phyloP scores from a whole-genome alignment of 2,113 vertebrate genomes.

The Forbesichthys agassizii region DNA sequence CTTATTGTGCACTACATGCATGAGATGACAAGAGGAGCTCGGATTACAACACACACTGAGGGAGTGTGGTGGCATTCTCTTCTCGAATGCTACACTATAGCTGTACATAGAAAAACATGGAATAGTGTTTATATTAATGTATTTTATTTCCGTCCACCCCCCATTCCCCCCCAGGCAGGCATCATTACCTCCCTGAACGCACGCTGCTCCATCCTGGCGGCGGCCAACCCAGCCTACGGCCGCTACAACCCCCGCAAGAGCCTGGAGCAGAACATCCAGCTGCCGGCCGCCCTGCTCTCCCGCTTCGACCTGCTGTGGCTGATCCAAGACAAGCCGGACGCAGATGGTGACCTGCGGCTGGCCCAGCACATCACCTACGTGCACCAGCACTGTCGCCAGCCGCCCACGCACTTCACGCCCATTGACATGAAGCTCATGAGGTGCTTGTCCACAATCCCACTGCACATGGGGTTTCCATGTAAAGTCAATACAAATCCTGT shows the following conservation, averaged over 20 bases:
- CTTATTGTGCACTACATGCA: too few species aligned
- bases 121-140: too few species aligned
- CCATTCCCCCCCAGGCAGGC: conserved; percentile 75
- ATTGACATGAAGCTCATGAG: conserved; percentile 95
- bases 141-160: background rate
- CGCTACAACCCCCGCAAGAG: conserved; percentile 87
- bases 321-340: conserved; percentile 88
- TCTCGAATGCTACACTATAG: too few species aligned
- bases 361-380: conserved; percentile 95
- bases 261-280: conserved; percentile 89
- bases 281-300: conserved; percentile 87
- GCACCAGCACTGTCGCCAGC: conserved; percentile 89
- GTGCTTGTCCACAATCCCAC: conserved; percentile 50
- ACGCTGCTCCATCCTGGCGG: conserved; percentile 89
- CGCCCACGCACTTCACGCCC: conserved; percentile 84
- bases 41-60: too few species aligned
- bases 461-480: too few species aligned
- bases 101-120: too few species aligned
- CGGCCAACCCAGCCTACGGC: conserved; percentile 90
- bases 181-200: conserved; percentile 92
- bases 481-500: too few species aligned
- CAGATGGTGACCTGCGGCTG: conserved; percentile 84
- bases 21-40: too few species aligned
- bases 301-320: conserved; percentile 95
- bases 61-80: too few species aligned